These are phyloP conservation scores for Orgyia antiqua DNA, from an alignment of 2,888 invertebrate genomes.

Conservation along the genomic window DNA sequence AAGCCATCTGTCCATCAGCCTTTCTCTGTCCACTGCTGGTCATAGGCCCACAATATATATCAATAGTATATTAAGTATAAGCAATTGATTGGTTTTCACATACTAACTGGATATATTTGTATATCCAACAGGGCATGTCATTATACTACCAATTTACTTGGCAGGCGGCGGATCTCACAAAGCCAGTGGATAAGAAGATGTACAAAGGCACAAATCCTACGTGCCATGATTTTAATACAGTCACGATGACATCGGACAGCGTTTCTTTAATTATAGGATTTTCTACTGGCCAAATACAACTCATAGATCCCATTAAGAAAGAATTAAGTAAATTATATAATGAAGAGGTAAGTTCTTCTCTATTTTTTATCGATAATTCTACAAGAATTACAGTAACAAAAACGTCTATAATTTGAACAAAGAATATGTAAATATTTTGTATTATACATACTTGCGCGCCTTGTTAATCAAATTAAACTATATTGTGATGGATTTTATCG, in stretches of 20 bases:
- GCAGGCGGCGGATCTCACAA: conserved; percentile 95
- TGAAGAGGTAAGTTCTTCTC: conserved; percentile 88
- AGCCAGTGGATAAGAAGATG: conserved; percentile 98
- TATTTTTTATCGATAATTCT: conserved; percentile 1
- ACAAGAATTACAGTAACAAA: background rate
- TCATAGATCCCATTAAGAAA: conserved; percentile 97
- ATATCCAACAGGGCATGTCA: conserved; percentile 20
- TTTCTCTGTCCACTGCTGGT: no score
- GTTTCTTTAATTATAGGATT: conserved; percentile 97
- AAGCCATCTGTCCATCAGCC: no score
- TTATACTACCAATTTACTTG: conserved; percentile 21
- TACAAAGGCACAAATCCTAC: conserved; percentile 99
- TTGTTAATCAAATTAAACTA: no score
- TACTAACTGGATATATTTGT: conserved; percentile 14
- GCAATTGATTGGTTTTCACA: no score
- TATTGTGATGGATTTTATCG: no score
- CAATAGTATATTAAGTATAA: no score
- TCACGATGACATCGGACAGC: conserved; percentile 88
- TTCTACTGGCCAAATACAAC: conserved; percentile 98
- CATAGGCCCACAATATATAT: no score
- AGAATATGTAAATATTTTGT: no score
- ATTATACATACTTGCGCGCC: no score
- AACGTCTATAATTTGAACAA: no score
- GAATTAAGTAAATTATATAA: conserved; percentile 98
- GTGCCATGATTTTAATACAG: conserved; percentile 97